Conservation (phyloP, 2,888 invertebrate genomes). For the Megamerina dolium region DNA sequence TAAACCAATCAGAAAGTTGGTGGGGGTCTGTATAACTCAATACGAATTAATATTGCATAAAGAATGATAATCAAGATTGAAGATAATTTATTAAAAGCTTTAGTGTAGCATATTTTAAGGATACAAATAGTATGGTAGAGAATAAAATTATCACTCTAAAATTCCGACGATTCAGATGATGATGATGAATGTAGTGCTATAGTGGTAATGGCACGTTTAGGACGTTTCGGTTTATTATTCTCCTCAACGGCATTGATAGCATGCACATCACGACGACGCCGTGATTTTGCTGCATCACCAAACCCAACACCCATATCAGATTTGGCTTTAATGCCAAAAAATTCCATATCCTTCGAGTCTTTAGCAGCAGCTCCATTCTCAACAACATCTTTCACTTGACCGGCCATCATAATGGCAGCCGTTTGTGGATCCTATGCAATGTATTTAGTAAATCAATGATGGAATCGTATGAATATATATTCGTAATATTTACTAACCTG, state of each 20-base stretch:
- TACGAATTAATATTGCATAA: too few species aligned
- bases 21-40: too few species aligned
- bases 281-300: slow-evolving; percentile 27
- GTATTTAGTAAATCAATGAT: too few species aligned
- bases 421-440: slow-evolving; percentile 27
- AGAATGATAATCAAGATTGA: too few species aligned
- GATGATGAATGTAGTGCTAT: slow-evolving; percentile 1
- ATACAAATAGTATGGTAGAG: too few species aligned
- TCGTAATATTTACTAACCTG: slow-evolving; percentile 8
- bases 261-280: slow-evolving; percentile 6
- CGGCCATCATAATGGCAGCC: slow-evolving; percentile 23
- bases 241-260: not conserved
- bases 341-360: slow-evolving; percentile 26
- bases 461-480: not conserved
- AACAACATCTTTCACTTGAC: slow-evolving; percentile 27
- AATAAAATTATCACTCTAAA: too few species aligned
- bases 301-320: slow-evolving; percentile 25
- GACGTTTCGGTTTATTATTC: not conserved
- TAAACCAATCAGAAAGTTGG: too few species aligned
- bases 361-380: slow-evolving; percentile 29
- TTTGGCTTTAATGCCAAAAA: slow-evolving; percentile 24
- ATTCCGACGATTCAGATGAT: slow-evolving; percentile 12
- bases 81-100: too few species aligned
- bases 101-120: too few species aligned
- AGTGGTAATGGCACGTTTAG: not conserved